A percentile compares a stretch with the other conserved stretches of the same genome.
These are phyloP conservation scores for Falco cherrug DNA, from an alignment of 2,797 vertebrate species.

Conservation along the genomic window DNA sequence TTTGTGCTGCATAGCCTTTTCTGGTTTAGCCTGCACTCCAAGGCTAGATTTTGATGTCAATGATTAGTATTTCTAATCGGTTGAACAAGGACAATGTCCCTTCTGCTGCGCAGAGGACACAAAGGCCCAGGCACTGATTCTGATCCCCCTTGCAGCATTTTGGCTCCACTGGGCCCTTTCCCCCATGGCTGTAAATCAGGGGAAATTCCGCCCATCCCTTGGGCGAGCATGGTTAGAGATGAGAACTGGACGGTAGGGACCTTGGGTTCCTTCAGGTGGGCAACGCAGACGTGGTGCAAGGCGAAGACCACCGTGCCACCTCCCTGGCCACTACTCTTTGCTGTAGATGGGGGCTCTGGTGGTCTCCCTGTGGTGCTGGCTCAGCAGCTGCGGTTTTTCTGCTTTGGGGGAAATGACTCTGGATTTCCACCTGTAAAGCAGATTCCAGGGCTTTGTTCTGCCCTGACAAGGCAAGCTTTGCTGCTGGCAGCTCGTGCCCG, in stretches of 20 bases:
- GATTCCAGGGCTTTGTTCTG: constrained; percentile 55
- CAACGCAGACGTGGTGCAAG: rapidly evolving
- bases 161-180: constrained; percentile 34
- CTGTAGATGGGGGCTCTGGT: not conserved
- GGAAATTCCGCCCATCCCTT: constrained; percentile 34
- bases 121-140: constrained; percentile 60
- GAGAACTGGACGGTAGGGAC: not conserved
- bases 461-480: constrained; percentile 9
- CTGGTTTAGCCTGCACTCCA: constrained; percentile 39
- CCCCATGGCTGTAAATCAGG: constrained; percentile 29
- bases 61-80: constrained; percentile 72
- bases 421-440: constrained; percentile 56
- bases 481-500: not conserved
- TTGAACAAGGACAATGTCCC: constrained; percentile 71
- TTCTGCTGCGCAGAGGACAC: constrained; percentile 61
- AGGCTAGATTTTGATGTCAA: constrained; percentile 68
- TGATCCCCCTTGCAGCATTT: constrained; percentile 41
- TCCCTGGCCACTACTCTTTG: not conserved
- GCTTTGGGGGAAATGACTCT: not conserved
- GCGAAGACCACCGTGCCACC: rapidly evolving
- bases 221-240: not conserved
- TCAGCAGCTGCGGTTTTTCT: not conserved
- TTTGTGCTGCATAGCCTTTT: constrained; percentile 23
- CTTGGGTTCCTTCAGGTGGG: not conserved
- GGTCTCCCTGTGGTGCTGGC: not conserved